These are phyloP conservation scores for Limnephilus rhombicus DNA, from an alignment of 2,888 invertebrate species.

Conservation along the genomic window DNA sequence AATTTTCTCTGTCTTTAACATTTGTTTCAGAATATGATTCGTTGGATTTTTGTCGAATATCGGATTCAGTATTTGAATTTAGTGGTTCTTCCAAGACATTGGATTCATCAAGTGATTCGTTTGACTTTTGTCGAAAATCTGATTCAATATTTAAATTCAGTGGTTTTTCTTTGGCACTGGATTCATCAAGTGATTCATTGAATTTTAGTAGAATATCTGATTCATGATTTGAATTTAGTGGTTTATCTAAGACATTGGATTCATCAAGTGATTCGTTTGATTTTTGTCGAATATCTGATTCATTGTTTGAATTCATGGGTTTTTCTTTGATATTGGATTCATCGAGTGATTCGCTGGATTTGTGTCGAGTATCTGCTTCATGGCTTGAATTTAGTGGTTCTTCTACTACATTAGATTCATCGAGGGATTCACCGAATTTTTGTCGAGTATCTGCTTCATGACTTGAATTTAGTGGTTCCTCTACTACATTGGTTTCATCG, in stretches of 20 bases:
- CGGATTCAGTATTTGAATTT: neutral
- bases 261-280: neutral
- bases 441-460: neutral
- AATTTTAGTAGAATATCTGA: neutral
- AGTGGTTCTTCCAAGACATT: neutral
- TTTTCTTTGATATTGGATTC: neutral
- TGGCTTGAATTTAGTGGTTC: neutral
- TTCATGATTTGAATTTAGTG: neutral
- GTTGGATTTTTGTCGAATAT: neutral
- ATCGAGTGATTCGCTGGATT: neutral
- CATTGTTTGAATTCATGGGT: neutral
- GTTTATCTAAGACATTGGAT: neutral
- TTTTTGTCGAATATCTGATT: neutral
- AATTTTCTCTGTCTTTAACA: neutral
- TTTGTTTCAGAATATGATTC: neutral
- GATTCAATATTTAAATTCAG: no score
- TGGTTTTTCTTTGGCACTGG: neutral
- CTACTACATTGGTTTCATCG: no score
- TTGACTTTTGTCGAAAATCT: neutral
- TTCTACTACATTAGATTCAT: neutral
- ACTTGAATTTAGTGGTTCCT: no score
- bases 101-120: neutral
- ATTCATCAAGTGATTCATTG: neutral
- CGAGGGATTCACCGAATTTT: neutral
- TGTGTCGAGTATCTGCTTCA: neutral